Evolutionary conservation across 1,140 invertebrate genomes (phyloP).

Genomic region (Belonocnema kinseyi): DNA sequence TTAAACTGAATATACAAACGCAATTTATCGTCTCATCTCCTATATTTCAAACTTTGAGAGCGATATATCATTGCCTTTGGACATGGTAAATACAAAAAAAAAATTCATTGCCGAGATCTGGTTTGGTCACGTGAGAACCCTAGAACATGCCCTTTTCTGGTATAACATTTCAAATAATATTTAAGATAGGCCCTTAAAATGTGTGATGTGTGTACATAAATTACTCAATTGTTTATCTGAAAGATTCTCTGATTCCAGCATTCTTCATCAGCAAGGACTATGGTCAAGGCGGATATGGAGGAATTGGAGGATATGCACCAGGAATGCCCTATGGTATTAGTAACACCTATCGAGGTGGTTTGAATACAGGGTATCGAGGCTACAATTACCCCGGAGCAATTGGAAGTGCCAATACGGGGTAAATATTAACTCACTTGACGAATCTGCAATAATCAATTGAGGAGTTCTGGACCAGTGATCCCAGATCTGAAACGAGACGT

Average conservation of each 20-base stretch:
- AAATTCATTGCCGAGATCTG: too few relatives aligned
- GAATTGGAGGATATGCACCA: conserved; percentile 7
- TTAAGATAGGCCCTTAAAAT: too few relatives aligned
- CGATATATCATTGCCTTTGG: too few relatives aligned
- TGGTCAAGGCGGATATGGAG: conserved; percentile 5
- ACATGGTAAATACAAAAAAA: too few relatives aligned
- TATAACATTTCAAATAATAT: too few relatives aligned
- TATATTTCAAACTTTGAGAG: too few relatives aligned
- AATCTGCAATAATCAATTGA: background rate
- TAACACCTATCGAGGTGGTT: background rate
- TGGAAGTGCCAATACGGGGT: conserved; percentile 8
- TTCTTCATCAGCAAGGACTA: conserved; percentile 17
- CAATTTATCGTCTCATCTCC: too few relatives aligned
- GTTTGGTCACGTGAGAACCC: too few relatives aligned
- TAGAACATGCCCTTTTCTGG: too few relatives aligned
- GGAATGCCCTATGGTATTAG: conserved; percentile 8
- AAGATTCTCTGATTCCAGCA: conserved; percentile 29
- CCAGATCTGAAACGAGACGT: too few relatives aligned
- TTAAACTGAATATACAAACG: too few relatives aligned
- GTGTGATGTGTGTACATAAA: background rate
- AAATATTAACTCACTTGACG: conserved; percentile 27
- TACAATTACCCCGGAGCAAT: conserved; percentile 7
- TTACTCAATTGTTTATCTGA: background rate
- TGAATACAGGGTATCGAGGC: background rate
- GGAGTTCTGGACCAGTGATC: too few relatives aligned